Percentiles rank a stretch among this genome's conserved stretches.
phyloP scores from a whole-genome alignment of 2,888 invertebrate genomes.

The Polyommatus iphigenia region DNA sequence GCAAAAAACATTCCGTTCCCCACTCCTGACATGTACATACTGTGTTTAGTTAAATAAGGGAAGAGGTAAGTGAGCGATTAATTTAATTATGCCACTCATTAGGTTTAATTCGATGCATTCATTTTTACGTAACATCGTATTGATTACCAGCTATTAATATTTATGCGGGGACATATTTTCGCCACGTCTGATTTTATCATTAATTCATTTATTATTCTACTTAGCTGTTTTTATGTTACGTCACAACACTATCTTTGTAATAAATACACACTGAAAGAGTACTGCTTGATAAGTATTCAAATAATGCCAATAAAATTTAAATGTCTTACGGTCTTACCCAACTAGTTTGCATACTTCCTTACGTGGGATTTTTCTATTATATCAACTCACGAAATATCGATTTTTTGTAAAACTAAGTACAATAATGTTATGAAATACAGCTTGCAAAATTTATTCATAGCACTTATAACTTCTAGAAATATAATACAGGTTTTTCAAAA shows the following conservation, averaged over 20 bases:
- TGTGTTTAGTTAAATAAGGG: conserved; percentile 28
- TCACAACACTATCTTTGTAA: neutral
- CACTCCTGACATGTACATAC: conserved; percentile 31
- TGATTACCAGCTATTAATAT: conserved; percentile 11
- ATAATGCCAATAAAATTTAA: neutral
- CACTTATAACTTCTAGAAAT: neutral
- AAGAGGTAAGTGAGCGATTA: conserved; percentile 11
- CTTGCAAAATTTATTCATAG: neutral
- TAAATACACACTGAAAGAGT: neutral
- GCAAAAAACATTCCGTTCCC: conserved; percentile 49
- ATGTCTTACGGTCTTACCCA: neutral
- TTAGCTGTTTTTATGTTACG: neutral
- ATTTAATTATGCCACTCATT: neutral
- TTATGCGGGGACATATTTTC: neutral
- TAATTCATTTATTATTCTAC: neutral
- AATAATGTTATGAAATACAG: neutral
- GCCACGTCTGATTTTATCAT: neutral
- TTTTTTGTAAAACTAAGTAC: neutral
- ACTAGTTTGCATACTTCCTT: neutral
- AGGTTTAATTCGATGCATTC: neutral
- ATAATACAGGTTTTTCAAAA: neutral
- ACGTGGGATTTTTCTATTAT: neutral
- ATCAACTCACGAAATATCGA: neutral
- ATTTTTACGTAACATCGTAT: conserved; percentile 6
- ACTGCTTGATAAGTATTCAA: neutral